phyloP scores from a whole-genome alignment of 2,113 vertebrate species.

The Platysternon megacephalum region DNA sequence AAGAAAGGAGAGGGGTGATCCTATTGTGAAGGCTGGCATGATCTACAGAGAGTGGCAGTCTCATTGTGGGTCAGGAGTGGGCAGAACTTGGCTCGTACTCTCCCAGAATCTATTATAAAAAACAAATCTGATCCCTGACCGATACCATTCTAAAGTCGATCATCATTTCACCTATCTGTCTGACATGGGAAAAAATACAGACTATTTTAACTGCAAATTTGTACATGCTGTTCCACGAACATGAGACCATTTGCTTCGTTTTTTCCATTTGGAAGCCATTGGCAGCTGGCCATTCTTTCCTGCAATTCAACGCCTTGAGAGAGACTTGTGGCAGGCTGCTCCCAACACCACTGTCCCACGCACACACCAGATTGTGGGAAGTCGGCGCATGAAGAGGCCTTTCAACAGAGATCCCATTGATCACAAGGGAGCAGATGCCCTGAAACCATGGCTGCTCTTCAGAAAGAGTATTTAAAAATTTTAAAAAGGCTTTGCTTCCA shows the following conservation, averaged over 20 bases:
- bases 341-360: neutral
- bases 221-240: accelerated
- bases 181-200: neutral
- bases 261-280: neutral
- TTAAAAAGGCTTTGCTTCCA: accelerated
- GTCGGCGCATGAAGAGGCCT: neutral
- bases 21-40: too few relatives aligned
- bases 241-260: neutral
- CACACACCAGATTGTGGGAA: accelerated
- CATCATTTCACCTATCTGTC: neutral
- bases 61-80: neutral
- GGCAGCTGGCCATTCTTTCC: neutral
- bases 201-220: neutral
- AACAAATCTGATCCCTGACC: neutral
- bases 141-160: neutral
- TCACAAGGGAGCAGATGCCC: neutral
- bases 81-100: neutral
- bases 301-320: neutral
- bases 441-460: neutral
- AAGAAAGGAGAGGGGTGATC: neutral
- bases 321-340: neutral
- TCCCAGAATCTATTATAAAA: neutral
- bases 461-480: too few relatives aligned
- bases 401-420: neutral
- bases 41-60: neutral